Base-by-base conservation (phyloP, 1,140 invertebrate genomes). In the Drosophila nasuta region DNA sequence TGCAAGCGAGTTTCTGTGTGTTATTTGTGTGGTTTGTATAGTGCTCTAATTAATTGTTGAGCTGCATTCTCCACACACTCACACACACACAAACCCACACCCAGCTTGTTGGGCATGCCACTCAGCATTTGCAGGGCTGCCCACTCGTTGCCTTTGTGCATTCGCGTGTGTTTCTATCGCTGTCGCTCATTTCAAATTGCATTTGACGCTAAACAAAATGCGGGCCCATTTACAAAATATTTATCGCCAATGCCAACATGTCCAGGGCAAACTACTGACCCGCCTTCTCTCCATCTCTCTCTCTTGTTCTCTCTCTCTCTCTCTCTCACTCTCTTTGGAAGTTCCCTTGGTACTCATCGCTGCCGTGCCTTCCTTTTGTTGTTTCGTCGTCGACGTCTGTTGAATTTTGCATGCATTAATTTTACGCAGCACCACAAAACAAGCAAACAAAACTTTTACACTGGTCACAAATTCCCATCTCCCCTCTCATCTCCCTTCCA, bases 211-310 rank as follows among this genome's bases (percentile, higher is more conserved):
- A 54, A 72, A 76, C 68, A 72, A 76, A 76, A 76, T 76, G 69
- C 62, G 69, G 69, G 74, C 74, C 69, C 72, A 60, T 76, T 75
- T 75, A 71, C 59, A 75, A 75, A 75, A 60, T 72, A 75, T 72
- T 75, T 75, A 71, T 71, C 59, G 60, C 68, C 59, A 65, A 58
- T 57, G 52, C 45, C 30, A 75, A 56, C 65, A 75, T 62, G 57
- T 66, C 52, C 45, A 25, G 13, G n/a, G 15, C 67, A 43, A 70
- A 56, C 51, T 49, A 25, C 48, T 59, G 28, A 52, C 46, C 51
- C 28, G 10, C 8, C n/a, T 13, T 5, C 49, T 1, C 35, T 10
- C 20, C 7, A 2, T 30, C 49, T 0, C 13, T 5, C 33, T n/a
- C 0, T 11, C 4, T 3, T 41, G 3, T 11, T 35, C 35, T 2